Evolutionary conservation across 2,797 vertebrate species (phyloP), one percentile per base, ranked within the genome.

Genomic region (Luscinia luscinia): DNA sequence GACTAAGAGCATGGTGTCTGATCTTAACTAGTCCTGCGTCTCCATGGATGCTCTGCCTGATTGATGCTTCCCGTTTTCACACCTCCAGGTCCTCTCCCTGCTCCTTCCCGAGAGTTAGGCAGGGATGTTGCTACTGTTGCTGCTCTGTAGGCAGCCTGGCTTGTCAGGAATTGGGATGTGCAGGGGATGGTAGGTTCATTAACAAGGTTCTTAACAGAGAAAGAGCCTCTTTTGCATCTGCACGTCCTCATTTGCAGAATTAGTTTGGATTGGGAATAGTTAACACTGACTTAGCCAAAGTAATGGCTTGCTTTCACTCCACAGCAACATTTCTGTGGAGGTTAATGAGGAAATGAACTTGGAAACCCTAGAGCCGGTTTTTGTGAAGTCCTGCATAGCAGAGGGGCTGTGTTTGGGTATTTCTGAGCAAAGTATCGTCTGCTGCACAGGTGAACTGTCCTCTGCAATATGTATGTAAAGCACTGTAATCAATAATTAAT

Each of bases 401-500:
- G 38, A 49, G 30, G 43, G 49, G 19, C 51, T 93, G 67, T n/a
- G 48, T 67, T 63, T 75, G 62, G 76, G 40, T 77, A 46, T 87
- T 94, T 88, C 32, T 38, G 45, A 67, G 72, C 52, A 40, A 86
- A 81, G 52, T 49, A 13, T 75, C 12, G 3, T 51, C 68, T 74
- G 9, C 72, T 74, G 89, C 79, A 76, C 95, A 94, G 94, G 90
- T 93, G 90, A 91, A 74, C 74, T 58, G 68, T 73, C 78, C 86
- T 91, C 80, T 92, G 87, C 92, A 91, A 87, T 91, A 90, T 38
- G 81, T 74, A 84, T 74, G 89, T 64, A 92, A 94, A 91, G 86
- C 54, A 55, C 92, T 94, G 89, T 94, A 95, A 93, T 96, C 95
- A 91, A 91, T 94, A 95, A 95, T 95, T 92, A 95, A 95, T 87